phyloP scores from a whole-genome alignment of 2,113 vertebrate genomes.

The Centrocercus urophasianus region DNA sequence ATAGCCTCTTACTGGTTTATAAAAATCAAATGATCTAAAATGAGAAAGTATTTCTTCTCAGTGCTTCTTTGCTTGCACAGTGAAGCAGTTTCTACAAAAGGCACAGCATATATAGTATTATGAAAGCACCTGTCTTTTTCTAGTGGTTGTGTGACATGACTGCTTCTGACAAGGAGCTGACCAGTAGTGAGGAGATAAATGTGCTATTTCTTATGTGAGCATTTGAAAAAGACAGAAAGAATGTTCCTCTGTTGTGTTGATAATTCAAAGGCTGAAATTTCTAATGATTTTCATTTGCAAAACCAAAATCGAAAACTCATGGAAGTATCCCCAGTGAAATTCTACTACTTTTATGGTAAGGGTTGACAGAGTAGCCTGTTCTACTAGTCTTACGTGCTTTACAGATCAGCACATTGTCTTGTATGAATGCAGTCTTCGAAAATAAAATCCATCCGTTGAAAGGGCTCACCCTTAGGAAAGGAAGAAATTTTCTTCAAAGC shows the following conservation, averaged over 20 bases:
- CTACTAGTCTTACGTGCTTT: not conserved
- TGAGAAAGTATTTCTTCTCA: not conserved
- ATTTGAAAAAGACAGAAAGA: not conserved
- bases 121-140: not conserved
- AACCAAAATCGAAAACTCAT: not conserved
- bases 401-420: not conserved
- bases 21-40: not conserved
- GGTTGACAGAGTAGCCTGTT: not conserved
- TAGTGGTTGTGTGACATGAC: not conserved
- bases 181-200: not conserved
- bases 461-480: not conserved
- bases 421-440: not conserved
- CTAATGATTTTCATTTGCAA: conserved; percentile 13
- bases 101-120: rapidly evolving
- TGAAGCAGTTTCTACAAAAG: not conserved
- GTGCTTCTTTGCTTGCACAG: not conserved
- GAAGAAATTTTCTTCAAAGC: not conserved
- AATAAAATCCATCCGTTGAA: not conserved
- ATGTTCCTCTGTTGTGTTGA: not conserved
- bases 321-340: not conserved
- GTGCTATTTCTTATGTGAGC: not conserved
- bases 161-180: not conserved
- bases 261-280: not conserved
- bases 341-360: not conserved
- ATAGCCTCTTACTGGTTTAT: not conserved